Evolutionary conservation across 2,113 vertebrate species (phyloP), one percentile per base, ranked within the genome.

Genomic region (Okapia johnstoni): DNA sequence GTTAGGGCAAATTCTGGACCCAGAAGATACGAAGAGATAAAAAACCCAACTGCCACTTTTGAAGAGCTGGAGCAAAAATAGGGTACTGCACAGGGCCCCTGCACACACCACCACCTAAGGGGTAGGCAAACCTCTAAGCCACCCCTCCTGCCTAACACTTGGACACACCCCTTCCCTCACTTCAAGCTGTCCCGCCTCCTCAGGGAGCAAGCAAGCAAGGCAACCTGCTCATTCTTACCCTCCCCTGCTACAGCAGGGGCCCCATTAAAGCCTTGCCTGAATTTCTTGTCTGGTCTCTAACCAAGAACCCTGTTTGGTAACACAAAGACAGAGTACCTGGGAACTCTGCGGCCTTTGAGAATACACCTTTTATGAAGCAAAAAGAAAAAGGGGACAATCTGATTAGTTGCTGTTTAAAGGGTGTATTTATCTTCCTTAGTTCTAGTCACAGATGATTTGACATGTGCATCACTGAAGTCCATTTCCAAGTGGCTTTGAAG

Each of bases 381-480:
- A 93, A 93, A 92, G 83, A 25, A 36, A 93, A 90, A 60, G n/a
- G 10, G 46, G 93, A 21, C 30, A 26, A 61, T 96, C 6, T 36
- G 63, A 86, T 88, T 50, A 86, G 79, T 46, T 84, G 19, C 63
- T 90, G 40, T 79, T 92, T 50, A 93, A 89, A 79, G 11, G 9
- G 13, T 28, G 1, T 81, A 88, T 94, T 94, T 97, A 61, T 93
- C 94, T 96, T 95, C 33, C 50, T 97, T 96, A 92, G 33, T 40
- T 97, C 81, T 94, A 85, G 43, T 88, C 26, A 63, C 76, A 94
- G 58, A 77, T 83, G 96, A 55, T 52, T 94, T 94, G 88, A 96
- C 57, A 95, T 94, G 88, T 73, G 28, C 88, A 76, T 97, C 79
- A 85, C 77, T 58, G 52, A 66, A 92, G 57, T 87, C 89, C 61